Base-by-base conservation (phyloP, 2,113 vertebrate species). In the Archilochus colubris region DNA sequence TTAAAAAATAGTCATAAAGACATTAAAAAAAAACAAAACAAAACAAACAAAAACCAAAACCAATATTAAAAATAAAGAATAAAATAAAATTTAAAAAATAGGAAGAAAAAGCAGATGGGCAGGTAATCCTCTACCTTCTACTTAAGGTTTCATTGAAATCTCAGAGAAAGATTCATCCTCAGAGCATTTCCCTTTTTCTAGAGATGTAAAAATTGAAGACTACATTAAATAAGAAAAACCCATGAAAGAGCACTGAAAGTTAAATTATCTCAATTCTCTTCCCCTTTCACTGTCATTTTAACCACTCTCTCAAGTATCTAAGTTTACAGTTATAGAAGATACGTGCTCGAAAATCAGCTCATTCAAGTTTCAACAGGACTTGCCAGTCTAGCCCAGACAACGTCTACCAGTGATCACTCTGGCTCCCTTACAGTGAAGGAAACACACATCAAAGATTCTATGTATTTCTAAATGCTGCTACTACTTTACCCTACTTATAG, bases 291-390 rank as follows among this genome's bases (percentile, higher is more conserved):
- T 43, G 14, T 36, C 19, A 48, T 76, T 19, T 28, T 80, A 23
- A 78, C 55, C 30, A 30, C 44, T 87, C 27, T 27, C 61, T 75
- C 21, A 87, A 43, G 17, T 36, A 76, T 31, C 58, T 50, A 69
- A 58, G 68, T 70, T 88, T 53, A 57, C 40, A 88, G 59, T 75
- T 68, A 86, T 1, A 81, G 51, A 84, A 73, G 31, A 80, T 59
- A 44, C 0, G 0, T 15, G 57, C 58, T 58, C 64, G 68, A 83
- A 89, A 91, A 93, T 50, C 46, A 63, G 33, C 88, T 77, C 72
- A 63, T 66, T 89, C 95, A 91, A 84, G 95, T 96, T 86, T 44
- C 76, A 93, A 95, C 93, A 90, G 15, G 85, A 86, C n/a, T 57
- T 40, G 38, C n/a, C 68, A 69, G 21, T 73, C 79, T 61, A 84